Percentiles rank a stretch among this genome's conserved stretches.
Conservation (phyloP, 2,797 vertebrate species). For the Acanthurus lineatus region DNA sequence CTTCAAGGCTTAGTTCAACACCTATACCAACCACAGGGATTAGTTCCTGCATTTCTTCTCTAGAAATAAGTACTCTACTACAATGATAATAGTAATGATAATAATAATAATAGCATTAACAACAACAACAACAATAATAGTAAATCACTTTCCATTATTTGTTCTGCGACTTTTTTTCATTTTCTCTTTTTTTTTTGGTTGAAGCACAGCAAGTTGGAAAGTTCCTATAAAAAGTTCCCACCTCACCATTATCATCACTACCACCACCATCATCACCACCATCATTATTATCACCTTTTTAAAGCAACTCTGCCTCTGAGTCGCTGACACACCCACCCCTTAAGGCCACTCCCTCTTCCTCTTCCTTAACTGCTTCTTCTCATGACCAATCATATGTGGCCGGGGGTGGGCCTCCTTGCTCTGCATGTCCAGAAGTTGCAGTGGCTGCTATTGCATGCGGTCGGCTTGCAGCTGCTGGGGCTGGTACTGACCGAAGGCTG, state of each 20-base stretch:
- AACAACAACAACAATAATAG: conserved; percentile 73
- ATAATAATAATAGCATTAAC: conserved; percentile 75
- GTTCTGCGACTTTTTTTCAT: conserved; percentile 79
- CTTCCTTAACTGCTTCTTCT: conserved; percentile 58
- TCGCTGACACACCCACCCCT: conserved; percentile 53
- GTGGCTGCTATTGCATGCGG: conserved; percentile 94
- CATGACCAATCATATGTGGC: conserved; percentile 67
- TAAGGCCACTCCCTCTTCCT: conserved; percentile 67
- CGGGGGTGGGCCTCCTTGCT: conserved; percentile 49
- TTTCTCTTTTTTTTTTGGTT: conserved; percentile 79
- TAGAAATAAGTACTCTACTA: conserved; percentile 87
- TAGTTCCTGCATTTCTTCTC: conserved; percentile 85
- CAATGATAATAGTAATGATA: conserved; percentile 84
- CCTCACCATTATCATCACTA: conserved; percentile 80
- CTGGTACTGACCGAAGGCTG: conserved; percentile 91
- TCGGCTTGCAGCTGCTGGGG: conserved; percentile 97
- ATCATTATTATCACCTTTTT: conserved; percentile 67
- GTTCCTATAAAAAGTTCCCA: conserved; percentile 83
- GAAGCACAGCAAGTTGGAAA: conserved; percentile 90
- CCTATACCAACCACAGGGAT: conserved; percentile 84
- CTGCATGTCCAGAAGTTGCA: conserved; percentile 74
- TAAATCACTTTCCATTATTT: conserved; percentile 80
- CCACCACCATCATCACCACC: conserved; percentile 62
- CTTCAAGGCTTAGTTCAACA: conserved; percentile 84
- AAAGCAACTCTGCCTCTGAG: conserved; percentile 73